Conservation (phyloP, 2,888 invertebrate species). For the Glaucopsyche alexis region DNA sequence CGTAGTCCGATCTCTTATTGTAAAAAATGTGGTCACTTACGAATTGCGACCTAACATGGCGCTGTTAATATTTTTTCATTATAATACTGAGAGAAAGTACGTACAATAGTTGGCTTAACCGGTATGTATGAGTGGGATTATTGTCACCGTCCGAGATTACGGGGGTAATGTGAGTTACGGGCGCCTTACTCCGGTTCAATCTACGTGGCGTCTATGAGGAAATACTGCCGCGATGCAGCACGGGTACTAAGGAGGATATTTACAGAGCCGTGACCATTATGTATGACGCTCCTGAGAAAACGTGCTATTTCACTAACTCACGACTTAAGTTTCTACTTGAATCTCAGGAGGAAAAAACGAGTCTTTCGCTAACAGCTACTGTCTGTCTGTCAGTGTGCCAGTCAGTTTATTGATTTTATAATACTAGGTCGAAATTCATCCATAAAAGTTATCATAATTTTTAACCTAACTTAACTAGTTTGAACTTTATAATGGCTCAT, state of each 20-base stretch:
- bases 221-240: slow-evolving; percentile 65
- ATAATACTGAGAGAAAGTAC: slow-evolving; percentile 37
- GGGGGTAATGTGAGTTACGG: slow-evolving; percentile 73
- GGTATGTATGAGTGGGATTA: slow-evolving; percentile 67
- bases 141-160: slow-evolving; percentile 70
- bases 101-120: slow-evolving; percentile 60
- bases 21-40: slow-evolving; percentile 1
- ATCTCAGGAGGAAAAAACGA: no score
- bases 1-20: no score
- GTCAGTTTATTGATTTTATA: no score
- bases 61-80: slow-evolving; percentile 2
- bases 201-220: slow-evolving; percentile 73
- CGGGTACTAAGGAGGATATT: slow-evolving; percentile 58
- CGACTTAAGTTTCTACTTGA: neutral
- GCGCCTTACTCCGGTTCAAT: slow-evolving; percentile 70
- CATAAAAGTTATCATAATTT: no score
- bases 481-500: no score
- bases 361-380: no score
- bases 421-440: no score
- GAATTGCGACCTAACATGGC: neutral
- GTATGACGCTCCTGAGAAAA: slow-evolving; percentile 39
- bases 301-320: slow-evolving; percentile 3
- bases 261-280: slow-evolving; percentile 37
- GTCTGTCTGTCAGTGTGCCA: no score
- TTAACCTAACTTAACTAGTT: no score